phyloP scores from a whole-genome alignment of 2,888 invertebrate genomes.

The Magallana nippona region DNA sequence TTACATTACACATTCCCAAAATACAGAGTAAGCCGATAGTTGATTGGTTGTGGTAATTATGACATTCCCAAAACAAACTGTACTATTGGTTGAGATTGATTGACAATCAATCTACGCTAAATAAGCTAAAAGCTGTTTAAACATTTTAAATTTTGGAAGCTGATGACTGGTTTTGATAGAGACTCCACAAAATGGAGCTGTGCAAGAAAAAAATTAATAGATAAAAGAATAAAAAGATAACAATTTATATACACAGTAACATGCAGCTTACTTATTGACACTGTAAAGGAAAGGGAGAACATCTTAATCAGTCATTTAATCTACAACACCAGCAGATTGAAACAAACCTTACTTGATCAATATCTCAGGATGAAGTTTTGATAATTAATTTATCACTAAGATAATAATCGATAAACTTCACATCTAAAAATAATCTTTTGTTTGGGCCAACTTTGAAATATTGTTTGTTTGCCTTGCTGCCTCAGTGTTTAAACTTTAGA shows the following conservation, averaged over 20 bases:
- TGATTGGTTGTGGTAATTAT: too few species aligned
- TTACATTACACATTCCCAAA: background rate
- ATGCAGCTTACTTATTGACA: slow-evolving; percentile 48
- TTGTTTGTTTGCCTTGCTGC: too few species aligned
- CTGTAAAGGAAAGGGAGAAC: slow-evolving; percentile 42
- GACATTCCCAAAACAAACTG: background rate
- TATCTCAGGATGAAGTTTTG: too few species aligned
- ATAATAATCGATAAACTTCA: too few species aligned
- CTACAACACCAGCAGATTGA: too few species aligned
- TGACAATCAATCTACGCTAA: background rate
- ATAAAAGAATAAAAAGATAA: background rate
- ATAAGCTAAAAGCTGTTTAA: background rate
- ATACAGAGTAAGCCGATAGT: background rate
- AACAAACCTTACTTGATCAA: background rate
- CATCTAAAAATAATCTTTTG: too few species aligned
- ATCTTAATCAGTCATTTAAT: background rate
- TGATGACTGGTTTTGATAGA: background rate
- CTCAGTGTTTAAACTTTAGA: too few species aligned
- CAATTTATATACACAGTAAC: slow-evolving; percentile 8
- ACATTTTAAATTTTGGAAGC: background rate
- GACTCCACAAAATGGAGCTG: slow-evolving; percentile 3
- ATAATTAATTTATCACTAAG: too few species aligned
- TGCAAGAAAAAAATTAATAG: slow-evolving; percentile 1
- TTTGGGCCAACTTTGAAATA: too few species aligned
- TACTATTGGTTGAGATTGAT: background rate